These are phyloP conservation scores for Atlantisia rogersi DNA, from an alignment of 2,113 vertebrate species.

Conservation along the genomic window DNA sequence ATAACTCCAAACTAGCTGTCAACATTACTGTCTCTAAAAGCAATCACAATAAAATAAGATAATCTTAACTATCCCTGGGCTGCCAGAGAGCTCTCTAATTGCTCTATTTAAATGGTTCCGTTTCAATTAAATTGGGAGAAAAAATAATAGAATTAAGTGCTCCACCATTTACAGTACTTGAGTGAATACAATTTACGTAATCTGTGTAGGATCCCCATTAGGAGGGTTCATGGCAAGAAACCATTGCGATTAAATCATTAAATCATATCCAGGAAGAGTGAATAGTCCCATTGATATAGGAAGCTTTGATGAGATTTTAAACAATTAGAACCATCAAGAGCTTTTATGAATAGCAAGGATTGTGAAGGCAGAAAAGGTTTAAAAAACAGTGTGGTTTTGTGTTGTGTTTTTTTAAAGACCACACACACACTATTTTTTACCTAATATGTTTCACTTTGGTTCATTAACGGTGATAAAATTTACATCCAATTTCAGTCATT, in stretches of 20 bases:
- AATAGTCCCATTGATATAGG: not conserved
- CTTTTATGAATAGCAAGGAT: constrained; percentile 1
- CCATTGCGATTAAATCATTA: constrained; percentile 52
- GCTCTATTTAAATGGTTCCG: constrained; percentile 15
- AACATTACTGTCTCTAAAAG: not conserved
- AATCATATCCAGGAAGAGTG: constrained; percentile 35
- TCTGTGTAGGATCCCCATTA: constrained; percentile 27
- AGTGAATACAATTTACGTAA: constrained; percentile 24
- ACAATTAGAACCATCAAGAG: constrained; percentile 36
- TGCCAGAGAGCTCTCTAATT: constrained; percentile 27
- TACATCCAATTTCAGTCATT: constrained; percentile 49
- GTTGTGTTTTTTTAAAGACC: not conserved
- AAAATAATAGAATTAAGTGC: constrained; percentile 19
- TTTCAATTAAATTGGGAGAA: constrained; percentile 53
- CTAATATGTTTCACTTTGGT: not conserved
- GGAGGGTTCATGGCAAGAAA: constrained; percentile 25
- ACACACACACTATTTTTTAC: not conserved
- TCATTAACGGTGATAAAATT: constrained; percentile 54
- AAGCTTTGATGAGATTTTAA: constrained; percentile 41
- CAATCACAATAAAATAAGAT: constrained; percentile 9
- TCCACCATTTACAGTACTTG: constrained; percentile 54
- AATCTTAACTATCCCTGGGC: constrained; percentile 18
- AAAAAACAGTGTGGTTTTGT: not conserved
- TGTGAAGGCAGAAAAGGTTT: constrained; percentile 20
- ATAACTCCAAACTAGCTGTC: not conserved